These are phyloP conservation scores for Sussaba pulchella DNA, from an alignment of 2,888 invertebrate genomes.

Conservation along the genomic window DNA sequence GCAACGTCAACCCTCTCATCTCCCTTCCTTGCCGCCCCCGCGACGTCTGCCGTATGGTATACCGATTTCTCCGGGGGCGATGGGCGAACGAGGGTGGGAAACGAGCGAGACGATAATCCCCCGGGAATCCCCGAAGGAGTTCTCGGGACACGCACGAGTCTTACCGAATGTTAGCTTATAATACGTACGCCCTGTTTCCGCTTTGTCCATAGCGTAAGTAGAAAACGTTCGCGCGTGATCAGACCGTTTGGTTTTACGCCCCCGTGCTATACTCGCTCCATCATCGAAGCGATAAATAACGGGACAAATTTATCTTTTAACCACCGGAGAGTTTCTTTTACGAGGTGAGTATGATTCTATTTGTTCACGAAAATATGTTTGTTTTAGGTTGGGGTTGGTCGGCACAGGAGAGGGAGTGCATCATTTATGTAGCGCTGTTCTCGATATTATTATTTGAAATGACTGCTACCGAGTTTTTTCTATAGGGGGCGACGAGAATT, in stretches of 20 bases:
- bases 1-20: no score
- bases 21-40: no score
- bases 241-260: slow-evolving; percentile 35
- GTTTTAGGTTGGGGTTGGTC: no score
- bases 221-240: slow-evolving; percentile 58
- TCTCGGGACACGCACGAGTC: slow-evolving; percentile 72
- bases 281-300: slow-evolving; percentile 16
- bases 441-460: no score
- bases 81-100: slow-evolving; percentile 66
- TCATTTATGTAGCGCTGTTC: no score
- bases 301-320: slow-evolving; percentile 4
- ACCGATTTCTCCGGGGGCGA: slow-evolving; percentile 46
- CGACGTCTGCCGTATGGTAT: slow-evolving; percentile 32
- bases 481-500: no score
- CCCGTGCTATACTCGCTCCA: slow-evolving; percentile 6
- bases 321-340: slow-evolving; percentile 5
- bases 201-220: slow-evolving; percentile 45
- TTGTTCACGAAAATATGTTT: no score
- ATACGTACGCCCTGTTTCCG: slow-evolving; percentile 13
- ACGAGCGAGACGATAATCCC: slow-evolving; percentile 72
- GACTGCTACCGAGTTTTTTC: no score
- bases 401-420: no score
- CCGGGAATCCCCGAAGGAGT: slow-evolving; percentile 71
- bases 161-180: slow-evolving; percentile 39
- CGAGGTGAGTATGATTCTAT: background rate